Conservation (phyloP, 1,140 invertebrate species). For the Eumeta japonica region DNA sequence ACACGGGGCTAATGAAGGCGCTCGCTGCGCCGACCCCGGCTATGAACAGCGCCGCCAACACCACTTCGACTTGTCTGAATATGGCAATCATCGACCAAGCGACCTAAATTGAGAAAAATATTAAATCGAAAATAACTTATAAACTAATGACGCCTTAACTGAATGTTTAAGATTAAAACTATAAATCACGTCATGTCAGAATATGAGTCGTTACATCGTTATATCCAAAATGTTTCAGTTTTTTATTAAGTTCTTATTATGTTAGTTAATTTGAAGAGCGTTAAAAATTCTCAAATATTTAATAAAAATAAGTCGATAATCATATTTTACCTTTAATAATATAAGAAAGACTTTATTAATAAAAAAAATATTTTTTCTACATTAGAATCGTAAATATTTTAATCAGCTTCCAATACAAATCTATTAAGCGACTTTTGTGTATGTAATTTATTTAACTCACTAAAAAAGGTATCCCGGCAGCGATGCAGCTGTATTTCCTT, state of each 20-base stretch:
- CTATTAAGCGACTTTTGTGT: no score
- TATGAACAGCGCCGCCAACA: constrained; percentile 22
- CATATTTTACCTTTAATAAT: no score
- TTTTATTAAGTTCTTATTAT: no score
- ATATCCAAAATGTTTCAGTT: no score
- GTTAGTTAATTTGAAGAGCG: no score
- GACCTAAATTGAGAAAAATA: constrained; percentile 23
- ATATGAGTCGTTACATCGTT: background rate
- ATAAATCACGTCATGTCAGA: background rate
- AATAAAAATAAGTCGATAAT: background rate
- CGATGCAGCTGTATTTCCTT: constrained; percentile 24
- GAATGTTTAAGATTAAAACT: constrained; percentile 1
- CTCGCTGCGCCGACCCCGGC: constrained; percentile 31
- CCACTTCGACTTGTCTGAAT: constrained; percentile 20
- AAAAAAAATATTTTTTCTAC: background rate
- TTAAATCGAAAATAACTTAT: background rate
- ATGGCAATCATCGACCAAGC: constrained; percentile 29
- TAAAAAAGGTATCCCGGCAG: constrained; percentile 34
- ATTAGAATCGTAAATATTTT: background rate
- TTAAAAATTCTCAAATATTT: no score
- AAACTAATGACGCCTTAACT: no score
- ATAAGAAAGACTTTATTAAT: background rate
- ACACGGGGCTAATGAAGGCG: constrained; percentile 29
- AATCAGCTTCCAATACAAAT: no score
- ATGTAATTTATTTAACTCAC: constrained; percentile 21